Evolutionary conservation across 1,140 invertebrate genomes (phyloP).

Genomic region (Adoxophyes honmai): DNA sequence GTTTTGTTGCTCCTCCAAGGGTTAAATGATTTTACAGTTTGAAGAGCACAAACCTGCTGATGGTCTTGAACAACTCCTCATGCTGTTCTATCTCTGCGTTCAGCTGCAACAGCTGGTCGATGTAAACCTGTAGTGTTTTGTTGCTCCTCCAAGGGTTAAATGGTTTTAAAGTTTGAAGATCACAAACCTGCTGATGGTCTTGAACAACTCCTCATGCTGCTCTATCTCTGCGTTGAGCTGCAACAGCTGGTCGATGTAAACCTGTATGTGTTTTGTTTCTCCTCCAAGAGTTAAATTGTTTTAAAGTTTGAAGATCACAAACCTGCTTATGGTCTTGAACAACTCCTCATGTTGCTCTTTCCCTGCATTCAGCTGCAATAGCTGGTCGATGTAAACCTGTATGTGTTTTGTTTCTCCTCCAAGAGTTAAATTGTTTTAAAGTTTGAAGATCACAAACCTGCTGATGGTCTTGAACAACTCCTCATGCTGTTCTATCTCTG

Average conservation of each 20-base stretch:
- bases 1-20: too few species aligned
- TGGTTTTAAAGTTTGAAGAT: too few species aligned
- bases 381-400: slow-evolving; percentile 86
- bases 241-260: slow-evolving; percentile 88
- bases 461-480: slow-evolving; percentile 88
- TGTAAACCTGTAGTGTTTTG: slow-evolving; percentile 89
- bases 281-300: too few species aligned
- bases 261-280: too few species aligned
- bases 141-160: too few species aligned
- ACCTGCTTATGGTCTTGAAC: slow-evolving; percentile 85
- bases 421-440: too few species aligned
- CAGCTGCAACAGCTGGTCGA: slow-evolving; percentile 87
- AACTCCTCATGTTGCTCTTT: slow-evolving; percentile 92
- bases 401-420: too few species aligned
- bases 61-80: slow-evolving; percentile 91
- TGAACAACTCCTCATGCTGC: slow-evolving; percentile 92
- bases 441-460: too few species aligned
- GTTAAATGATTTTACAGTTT: too few species aligned
- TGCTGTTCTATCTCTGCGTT: slow-evolving; percentile 90
- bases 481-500: slow-evolving; percentile 91
- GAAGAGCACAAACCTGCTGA: too few species aligned
- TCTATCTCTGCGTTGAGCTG: slow-evolving; percentile 89
- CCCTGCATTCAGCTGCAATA: slow-evolving; percentile 88
- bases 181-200: slow-evolving; percentile 80
- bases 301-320: too few species aligned